Conservation (phyloP, 37 sponge, comb jelly and placozoan species). For the Tethya wilhelma region DNA sequence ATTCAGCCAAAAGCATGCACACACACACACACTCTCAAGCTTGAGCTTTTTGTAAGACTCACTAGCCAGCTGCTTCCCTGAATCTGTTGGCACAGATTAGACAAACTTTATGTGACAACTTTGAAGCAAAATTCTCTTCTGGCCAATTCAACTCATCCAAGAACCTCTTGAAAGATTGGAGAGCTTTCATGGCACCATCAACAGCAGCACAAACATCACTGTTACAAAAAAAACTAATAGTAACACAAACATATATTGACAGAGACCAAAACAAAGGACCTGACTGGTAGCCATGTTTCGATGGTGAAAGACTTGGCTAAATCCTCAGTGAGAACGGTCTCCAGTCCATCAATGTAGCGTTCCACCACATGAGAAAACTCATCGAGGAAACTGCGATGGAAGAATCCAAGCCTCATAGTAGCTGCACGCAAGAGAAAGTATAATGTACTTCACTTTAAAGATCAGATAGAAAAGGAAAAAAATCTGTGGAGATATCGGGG, state of each 20-base stretch:
- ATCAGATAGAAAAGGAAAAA: background rate
- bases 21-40: too few species aligned
- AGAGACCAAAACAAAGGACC: background rate
- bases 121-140: constrained; percentile 27
- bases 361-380: constrained; percentile 42
- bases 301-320: background rate
- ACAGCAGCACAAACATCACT: constrained; percentile 20
- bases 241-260: background rate
- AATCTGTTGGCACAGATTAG: constrained; percentile 17
- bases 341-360: constrained; percentile 14
- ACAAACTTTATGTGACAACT: constrained; percentile 14
- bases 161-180: constrained; percentile 43
- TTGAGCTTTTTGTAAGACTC: too few species aligned
- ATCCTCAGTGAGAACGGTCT: constrained; percentile 17
- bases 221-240: background rate
- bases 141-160: constrained; percentile 58
- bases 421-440: constrained; percentile 12
- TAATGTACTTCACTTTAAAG: background rate
- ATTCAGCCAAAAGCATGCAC: too few species aligned
- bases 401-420: constrained; percentile 40
- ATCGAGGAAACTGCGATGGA: constrained; percentile 29
- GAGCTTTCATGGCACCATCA: constrained; percentile 36
- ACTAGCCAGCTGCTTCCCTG: constrained; percentile 20
- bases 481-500: background rate
- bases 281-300: constrained; percentile 56